Evolutionary conservation across 2,113 vertebrate genomes (phyloP), one percentile per base, ranked within the genome.

Genomic region (Haplochromis vanheusdeni): DNA sequence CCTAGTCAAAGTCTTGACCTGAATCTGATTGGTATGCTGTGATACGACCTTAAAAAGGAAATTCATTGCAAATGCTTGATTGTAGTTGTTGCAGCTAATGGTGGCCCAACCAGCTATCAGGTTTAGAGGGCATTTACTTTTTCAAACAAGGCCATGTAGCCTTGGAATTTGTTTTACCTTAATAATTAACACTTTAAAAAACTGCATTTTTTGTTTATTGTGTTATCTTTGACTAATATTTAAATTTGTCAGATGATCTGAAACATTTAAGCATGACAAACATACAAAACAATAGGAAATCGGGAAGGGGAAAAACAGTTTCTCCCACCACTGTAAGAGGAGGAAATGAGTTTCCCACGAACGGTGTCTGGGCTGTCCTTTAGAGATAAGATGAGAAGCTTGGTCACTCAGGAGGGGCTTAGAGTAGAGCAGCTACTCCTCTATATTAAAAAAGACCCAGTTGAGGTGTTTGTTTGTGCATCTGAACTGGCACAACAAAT

Each of bases 181-280:
- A 68, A 68, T 68, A 68, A 68, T 68, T 68, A 68, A 21, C 60
- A 37, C 60, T n/a, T 65, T 37, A 7, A 65, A 65, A 37, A 65
- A 37, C 6, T 7, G 0, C 3, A 37, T n/a, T n/a, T 65, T n/a
- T 37, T 12, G 60, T 37, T 65, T 35, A 65, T 35, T 37, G 6
- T 37, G 31, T 65, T 37, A n/a, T 65, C 17, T 65, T 65, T 37
- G 60, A 21, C 60, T 37, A 65, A 37, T 65, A 37, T 65, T 65
- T 37, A n/a, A 65, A 68, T 68, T 13, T 68, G 60, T 37, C 33
- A 13, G 33, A 68, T 13, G 0, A 68, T 37, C 60, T 68, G 19
- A 68, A 68, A 68, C 60, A 68, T 3, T 4, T 37, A 68, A 68
- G 60, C 11, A 21, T 37, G 60, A 37, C 11, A 68, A 68, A 68